phyloP scores from a whole-genome alignment of 2,888 invertebrate species.

The Sphinx pinastri region DNA sequence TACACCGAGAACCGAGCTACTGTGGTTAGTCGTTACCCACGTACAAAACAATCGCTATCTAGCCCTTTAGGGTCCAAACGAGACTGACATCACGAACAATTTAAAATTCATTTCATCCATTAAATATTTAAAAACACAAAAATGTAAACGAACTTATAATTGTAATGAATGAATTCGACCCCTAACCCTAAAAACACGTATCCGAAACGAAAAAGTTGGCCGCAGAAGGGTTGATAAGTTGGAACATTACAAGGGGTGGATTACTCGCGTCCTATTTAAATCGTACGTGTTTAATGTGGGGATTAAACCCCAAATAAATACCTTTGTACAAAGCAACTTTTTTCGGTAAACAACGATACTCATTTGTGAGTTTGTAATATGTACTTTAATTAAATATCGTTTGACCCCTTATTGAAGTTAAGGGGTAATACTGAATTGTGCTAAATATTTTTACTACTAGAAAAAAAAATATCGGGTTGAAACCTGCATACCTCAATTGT shows the following conservation, averaged over 20 bases:
- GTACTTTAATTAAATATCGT: no score
- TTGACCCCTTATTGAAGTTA: no score
- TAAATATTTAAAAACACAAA: background rate
- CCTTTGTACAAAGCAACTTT: slow-evolving; percentile 19
- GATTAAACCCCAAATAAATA: slow-evolving; percentile 50
- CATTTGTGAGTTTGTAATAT: background rate
- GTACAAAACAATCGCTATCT: no score
- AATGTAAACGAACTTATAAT: slow-evolving; percentile 3
- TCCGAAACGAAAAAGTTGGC: slow-evolving; percentile 50
- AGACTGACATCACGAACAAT: no score
- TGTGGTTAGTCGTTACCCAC: no score
- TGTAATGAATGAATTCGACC: background rate
- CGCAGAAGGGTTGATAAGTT: slow-evolving; percentile 52
- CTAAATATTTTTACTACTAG: no score
- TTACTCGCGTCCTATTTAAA: slow-evolving; percentile 55
- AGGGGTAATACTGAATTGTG: background rate
- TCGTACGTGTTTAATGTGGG: slow-evolving; percentile 47
- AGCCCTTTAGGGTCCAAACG: no score
- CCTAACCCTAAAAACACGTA: slow-evolving; percentile 24
- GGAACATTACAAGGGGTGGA: slow-evolving; percentile 58
- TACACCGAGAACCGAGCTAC: no score
- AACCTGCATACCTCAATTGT: no score
- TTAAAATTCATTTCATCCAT: background rate
- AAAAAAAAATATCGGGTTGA: no score
- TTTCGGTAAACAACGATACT: slow-evolving; percentile 1